Base-by-base conservation (phyloP, 2,797 vertebrate genomes). In the Enteromius unitaeniatus region DNA sequence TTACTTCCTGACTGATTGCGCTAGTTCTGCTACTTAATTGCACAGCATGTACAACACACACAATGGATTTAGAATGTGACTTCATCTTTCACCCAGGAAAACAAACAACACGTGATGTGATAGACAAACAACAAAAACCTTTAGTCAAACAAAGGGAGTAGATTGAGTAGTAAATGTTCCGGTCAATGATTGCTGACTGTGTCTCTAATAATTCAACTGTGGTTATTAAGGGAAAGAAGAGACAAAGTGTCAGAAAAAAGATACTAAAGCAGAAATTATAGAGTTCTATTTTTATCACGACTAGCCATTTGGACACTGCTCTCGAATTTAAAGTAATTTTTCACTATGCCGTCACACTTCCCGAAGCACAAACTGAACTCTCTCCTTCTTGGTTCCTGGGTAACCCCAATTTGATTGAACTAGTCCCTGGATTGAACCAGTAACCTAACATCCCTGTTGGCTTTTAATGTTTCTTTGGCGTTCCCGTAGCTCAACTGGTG, bases 361-460 rank as follows among this genome's bases (percentile, higher is more conserved):
- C 40, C 0, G 9, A 37, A 64, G 10, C 55, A 7, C 14, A 51
- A 64, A 82, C 80, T 74, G 0, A 74, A 51, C 10, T 40, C 42
- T 49, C 8, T 62, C 26, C 64, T 40, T 49, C 11, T n/a, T 40
- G 14, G 13, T 45, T 82, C 21, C 70, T 65, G 28, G 21, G 21
- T 64, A 51, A 74, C 42, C 68, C 53, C 55, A 62, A 9, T 73
- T 81, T 45, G 53, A 76, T 26, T 60, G 4, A 60, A 76, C 74
- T 40, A 60, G 13, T 60, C 34, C 53, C 34, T 14, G 60, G 26
- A 62, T 73, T 81, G 40, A 73, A 47, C 26, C 26, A 74, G 55
- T 28, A 81, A 49, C 26, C n/a, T 51, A 58, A 40, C 21, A 5
- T 60, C 31, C 34, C 4, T 7, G 1, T 23, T 76, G 34, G n/a